These are phyloP conservation scores for Stigmatopora nigra DNA, from an alignment of 2,113 vertebrate species.

Conservation along the genomic window DNA sequence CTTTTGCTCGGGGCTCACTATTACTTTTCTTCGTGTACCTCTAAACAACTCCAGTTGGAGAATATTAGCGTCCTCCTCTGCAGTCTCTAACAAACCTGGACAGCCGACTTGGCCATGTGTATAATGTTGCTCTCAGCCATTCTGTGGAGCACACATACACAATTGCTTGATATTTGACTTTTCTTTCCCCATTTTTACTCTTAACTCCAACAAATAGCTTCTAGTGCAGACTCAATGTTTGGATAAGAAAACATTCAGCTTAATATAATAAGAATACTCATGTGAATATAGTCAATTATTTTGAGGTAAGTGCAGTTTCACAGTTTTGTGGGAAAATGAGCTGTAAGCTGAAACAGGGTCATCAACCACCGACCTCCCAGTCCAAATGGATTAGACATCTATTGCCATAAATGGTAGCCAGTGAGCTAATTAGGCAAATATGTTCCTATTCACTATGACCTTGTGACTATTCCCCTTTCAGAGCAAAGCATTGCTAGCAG, in stretches of 20 bases:
- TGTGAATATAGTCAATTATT: no score
- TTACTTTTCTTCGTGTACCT: constrained; percentile 36
- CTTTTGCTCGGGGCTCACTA: constrained; percentile 37
- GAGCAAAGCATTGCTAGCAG: constrained; percentile 14
- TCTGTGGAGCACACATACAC: constrained; percentile 26
- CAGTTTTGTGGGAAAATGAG: no score
- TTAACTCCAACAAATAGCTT: constrained; percentile 4
- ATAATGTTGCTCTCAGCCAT: constrained; percentile 26
- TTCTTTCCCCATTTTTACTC: not conserved
- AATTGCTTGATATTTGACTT: constrained; percentile 17
- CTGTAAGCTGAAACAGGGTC: no score
- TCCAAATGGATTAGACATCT: no score
- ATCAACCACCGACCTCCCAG: no score
- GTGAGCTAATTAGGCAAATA: not conserved
- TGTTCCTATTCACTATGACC: not conserved
- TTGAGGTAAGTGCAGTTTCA: no score
- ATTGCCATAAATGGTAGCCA: not conserved
- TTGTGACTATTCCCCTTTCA: constrained; percentile 6
- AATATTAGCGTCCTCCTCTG: constrained; percentile 40
- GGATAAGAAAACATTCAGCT: no score
- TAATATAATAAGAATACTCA: no score
- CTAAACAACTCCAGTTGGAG: constrained; percentile 50
- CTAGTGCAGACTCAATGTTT: not conserved
- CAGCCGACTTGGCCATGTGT: constrained; percentile 30
- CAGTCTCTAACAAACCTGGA: constrained; percentile 32